Conservation (phyloP, 2,797 vertebrate genomes). For the Anguilla pacifica region DNA sequence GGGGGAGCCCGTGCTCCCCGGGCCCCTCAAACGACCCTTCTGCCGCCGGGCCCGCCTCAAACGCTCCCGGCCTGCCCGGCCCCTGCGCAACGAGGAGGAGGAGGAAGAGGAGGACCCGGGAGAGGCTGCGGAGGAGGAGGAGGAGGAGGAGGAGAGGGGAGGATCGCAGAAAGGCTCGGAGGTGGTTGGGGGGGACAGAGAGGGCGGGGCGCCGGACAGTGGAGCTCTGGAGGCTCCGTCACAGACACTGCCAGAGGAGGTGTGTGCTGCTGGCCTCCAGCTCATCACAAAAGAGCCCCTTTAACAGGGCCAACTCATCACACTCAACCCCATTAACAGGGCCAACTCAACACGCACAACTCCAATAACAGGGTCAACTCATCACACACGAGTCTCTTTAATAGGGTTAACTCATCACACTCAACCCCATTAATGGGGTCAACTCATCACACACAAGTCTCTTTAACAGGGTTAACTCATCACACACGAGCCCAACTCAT, state of each 20-base stretch:
- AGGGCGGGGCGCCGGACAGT: constrained; percentile 36
- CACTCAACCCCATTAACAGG: too few relatives aligned
- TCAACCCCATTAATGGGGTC: too few relatives aligned
- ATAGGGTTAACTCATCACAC: too few relatives aligned
- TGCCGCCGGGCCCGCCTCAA: constrained; percentile 24
- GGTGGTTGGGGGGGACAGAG: neutral
- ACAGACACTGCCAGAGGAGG: constrained; percentile 38
- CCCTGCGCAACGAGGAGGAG: constrained; percentile 42
- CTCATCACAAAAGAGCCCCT: neutral
- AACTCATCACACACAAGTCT: neutral
- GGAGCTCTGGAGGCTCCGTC: constrained; percentile 35
- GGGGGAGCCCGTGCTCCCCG: constrained; percentile 79
- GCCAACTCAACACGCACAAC: too few relatives aligned
- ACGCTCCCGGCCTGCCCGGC: constrained; percentile 56
- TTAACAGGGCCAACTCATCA: too few relatives aligned
- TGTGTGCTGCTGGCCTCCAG: neutral
- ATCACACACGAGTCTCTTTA: too few relatives aligned
- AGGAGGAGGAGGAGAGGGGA: constrained; percentile 64
- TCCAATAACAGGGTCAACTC: too few relatives aligned
- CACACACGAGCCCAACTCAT: neutral
- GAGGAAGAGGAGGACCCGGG: constrained; percentile 18
- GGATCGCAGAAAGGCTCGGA: constrained; percentile 35
- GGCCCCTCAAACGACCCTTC: constrained; percentile 20
- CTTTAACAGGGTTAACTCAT: neutral
- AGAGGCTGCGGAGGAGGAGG: constrained; percentile 23